A percentile compares a stretch with the other conserved stretches of the same genome.
Evolutionary conservation across 1,140 invertebrate species (phyloP).

Genomic region (Drosophila lowei): DNA sequence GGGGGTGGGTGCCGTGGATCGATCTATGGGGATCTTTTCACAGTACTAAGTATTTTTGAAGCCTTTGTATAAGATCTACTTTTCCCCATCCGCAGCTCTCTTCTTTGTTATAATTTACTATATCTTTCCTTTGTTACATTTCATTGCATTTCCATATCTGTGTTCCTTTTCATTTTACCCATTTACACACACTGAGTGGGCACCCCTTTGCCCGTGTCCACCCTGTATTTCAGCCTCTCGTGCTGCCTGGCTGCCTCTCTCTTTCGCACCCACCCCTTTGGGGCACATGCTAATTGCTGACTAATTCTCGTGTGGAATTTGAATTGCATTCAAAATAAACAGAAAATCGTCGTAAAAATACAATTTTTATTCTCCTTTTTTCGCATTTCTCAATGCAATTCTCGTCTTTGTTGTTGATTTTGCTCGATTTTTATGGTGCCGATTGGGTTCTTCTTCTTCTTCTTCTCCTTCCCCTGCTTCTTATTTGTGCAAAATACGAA

Average conservation of each 20-base stretch:
- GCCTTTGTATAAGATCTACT: too few species aligned
- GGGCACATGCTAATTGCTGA: constrained; percentile 53
- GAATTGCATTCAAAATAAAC: constrained; percentile 29
- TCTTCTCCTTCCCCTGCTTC: constrained; percentile 18
- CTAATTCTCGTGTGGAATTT: constrained; percentile 55
- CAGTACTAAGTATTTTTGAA: too few species aligned
- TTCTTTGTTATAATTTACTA: too few species aligned
- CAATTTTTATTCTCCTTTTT: constrained; percentile 24
- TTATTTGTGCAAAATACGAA: constrained; percentile 33
- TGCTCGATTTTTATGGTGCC: constrained; percentile 44
- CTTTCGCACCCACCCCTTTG: constrained; percentile 1
- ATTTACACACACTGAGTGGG: too few species aligned
- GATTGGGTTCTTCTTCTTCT: constrained; percentile 41
- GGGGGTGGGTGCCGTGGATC: not conserved
- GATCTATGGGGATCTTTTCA: not conserved
- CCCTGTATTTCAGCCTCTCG: constrained; percentile 1
- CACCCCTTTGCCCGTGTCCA: not conserved
- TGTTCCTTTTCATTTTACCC: too few species aligned
- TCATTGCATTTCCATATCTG: too few species aligned
- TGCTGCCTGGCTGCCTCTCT: not conserved
- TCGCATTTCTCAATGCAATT: constrained; percentile 32
- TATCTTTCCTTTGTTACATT: too few species aligned
- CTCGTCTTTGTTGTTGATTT: constrained; percentile 31
- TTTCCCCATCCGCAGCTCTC: too few species aligned
- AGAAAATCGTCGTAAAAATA: constrained; percentile 25